Percentiles rank a stretch among this genome's conserved stretches.
Evolutionary conservation across 2,888 invertebrate species (phyloP).

Genomic region (Lasioglossum lativentre): DNA sequence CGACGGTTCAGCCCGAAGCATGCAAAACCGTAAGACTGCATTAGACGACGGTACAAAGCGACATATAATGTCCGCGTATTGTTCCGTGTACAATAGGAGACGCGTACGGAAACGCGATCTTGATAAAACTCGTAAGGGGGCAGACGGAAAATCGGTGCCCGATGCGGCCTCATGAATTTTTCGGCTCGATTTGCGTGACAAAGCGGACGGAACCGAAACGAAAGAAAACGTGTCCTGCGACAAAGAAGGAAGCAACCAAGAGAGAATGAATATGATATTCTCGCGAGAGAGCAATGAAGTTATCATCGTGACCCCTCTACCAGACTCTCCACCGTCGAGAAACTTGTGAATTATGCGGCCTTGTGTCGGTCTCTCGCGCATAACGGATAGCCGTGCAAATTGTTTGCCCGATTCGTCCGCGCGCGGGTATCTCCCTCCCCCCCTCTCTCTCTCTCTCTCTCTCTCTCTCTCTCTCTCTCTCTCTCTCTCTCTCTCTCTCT

Average conservation of each 20-base stretch:
- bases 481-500: not conserved
- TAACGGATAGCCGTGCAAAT: slow-evolving; percentile 15
- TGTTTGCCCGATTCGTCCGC: not conserved
- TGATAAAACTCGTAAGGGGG: slow-evolving; percentile 58
- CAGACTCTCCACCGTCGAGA: not conserved
- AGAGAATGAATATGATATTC: slow-evolving; percentile 11
- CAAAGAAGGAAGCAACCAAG: not conserved
- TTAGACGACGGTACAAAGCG: not conserved
- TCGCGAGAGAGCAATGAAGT: slow-evolving; percentile 28
- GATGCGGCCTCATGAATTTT: slow-evolving; percentile 65
- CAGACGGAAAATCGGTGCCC: slow-evolving; percentile 26
- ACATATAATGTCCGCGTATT: slow-evolving; percentile 44
- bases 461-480: not conserved
- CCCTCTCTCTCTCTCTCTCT: not conserved
- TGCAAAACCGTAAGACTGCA: not conserved
- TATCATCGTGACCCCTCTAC: slow-evolving; percentile 7
- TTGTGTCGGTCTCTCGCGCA: not conserved
- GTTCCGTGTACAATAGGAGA: slow-evolving; percentile 64
- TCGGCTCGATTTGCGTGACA: slow-evolving; percentile 61
- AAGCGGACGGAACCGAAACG: not conserved
- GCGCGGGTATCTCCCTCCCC: not conserved
- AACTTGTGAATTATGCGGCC: slow-evolving; percentile 21
- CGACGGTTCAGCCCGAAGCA: not conserved
- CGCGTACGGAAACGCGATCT: slow-evolving; percentile 54
- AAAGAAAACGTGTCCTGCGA: not conserved